These are phyloP conservation scores for Lepus timidus DNA, from an alignment of 2,113 vertebrate genomes.

Conservation along the genomic window DNA sequence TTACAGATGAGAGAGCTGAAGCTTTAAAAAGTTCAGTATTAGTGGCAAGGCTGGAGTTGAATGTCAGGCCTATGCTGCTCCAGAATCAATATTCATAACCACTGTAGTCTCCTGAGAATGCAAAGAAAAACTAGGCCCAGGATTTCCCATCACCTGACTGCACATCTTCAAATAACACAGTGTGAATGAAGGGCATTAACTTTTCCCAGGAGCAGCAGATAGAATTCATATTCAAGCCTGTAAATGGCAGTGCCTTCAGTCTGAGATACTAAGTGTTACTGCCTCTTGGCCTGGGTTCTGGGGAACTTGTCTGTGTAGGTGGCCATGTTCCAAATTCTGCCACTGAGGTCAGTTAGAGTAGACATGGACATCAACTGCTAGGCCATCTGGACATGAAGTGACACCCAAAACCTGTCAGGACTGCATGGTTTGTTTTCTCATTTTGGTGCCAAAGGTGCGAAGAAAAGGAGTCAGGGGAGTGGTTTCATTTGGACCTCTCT, in stretches of 20 bases:
- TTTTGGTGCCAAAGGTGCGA: slow-evolving; percentile 61
- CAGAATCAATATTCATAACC: background rate
- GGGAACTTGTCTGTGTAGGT: background rate
- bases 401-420: background rate
- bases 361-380: background rate
- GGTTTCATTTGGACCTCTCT: slow-evolving; percentile 78
- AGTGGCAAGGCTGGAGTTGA: background rate
- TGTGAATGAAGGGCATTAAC: background rate
- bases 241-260: background rate
- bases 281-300: background rate
- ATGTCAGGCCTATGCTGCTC: background rate
- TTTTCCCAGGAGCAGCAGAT: background rate
- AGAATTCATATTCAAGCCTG: background rate
- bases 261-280: background rate
- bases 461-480: slow-evolving; percentile 70
- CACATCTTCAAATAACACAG: background rate
- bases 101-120: background rate
- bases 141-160: no score
- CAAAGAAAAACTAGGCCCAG: background rate
- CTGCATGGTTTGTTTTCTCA: slow-evolving; percentile 55
- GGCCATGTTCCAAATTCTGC: background rate
- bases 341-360: background rate
- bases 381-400: background rate
- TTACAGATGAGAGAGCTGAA: background rate
- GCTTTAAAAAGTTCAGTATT: background rate